Evolutionary conservation across 2,888 invertebrate species (phyloP).

Genomic region (Calliphora vomitoria): DNA sequence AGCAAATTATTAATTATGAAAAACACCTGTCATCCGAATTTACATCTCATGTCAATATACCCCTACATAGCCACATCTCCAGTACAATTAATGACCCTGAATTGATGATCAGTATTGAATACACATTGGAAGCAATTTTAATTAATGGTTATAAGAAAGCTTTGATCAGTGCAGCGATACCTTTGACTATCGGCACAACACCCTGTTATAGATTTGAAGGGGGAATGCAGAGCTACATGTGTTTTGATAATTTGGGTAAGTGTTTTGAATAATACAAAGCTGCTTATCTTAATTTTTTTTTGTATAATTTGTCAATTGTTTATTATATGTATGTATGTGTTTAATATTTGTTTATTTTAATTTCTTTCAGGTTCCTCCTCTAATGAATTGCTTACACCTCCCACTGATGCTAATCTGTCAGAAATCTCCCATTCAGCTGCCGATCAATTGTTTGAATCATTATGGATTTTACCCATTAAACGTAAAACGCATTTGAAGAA

Average conservation of each 20-base stretch:
- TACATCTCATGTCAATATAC: conserved; percentile 48
- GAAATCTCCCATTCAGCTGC: neutral
- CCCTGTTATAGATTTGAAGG: conserved; percentile 44
- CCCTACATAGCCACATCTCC: conserved; percentile 45
- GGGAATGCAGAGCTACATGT: conserved; percentile 21
- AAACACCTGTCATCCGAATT: conserved; percentile 36
- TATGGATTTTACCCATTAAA: conserved; percentile 33
- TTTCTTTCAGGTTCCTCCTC: conserved; percentile 44
- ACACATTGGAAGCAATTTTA: conserved; percentile 50
- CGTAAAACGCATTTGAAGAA: conserved; percentile 36
- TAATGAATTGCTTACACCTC: neutral
- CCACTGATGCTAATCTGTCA: neutral
- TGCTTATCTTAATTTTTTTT: neutral
- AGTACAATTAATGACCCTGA: neutral
- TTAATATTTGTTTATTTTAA: neutral
- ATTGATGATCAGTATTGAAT: conserved; percentile 30
- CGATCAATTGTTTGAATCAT: conserved; percentile 28
- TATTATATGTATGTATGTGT: too few species aligned
- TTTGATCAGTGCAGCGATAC: conserved; percentile 16
- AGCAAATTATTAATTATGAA: conserved; percentile 51
- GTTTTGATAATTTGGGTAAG: conserved; percentile 67
- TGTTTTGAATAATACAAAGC: neutral
- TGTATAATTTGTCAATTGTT: too few species aligned
- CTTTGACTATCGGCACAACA: conserved; percentile 60
- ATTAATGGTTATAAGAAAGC: conserved; percentile 45